phyloP scores from a whole-genome alignment of 2,888 invertebrate genomes.

The Neoscelio sp. region DNA sequence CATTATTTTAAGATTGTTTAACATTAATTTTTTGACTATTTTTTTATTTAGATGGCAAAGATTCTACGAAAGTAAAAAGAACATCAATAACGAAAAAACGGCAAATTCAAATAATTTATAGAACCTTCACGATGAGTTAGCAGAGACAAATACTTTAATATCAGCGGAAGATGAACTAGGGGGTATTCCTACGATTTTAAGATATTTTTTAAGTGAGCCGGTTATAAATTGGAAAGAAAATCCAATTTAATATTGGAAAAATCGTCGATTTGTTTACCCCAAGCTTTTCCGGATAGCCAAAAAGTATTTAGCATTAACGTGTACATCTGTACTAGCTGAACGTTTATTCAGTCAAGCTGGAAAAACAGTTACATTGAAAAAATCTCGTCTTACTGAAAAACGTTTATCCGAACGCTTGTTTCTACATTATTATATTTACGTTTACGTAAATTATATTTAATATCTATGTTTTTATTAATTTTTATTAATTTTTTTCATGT shows the following conservation, averaged over 20 bases:
- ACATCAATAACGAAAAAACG: no score
- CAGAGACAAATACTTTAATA: neutral
- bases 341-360: neutral
- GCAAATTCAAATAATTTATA: neutral
- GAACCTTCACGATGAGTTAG: neutral
- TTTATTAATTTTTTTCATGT: no score
- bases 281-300: neutral
- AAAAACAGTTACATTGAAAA: neutral
- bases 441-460: no score
- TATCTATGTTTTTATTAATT: no score
- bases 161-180: neutral
- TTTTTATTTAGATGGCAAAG: no score
- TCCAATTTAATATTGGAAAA: slow-evolving; percentile 7
- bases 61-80: no score
- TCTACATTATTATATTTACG: no score
- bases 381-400: neutral
- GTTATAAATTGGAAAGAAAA: neutral
- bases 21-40: no score
- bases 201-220: neutral
- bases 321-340: slow-evolving; percentile 15
- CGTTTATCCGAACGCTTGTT: neutral
- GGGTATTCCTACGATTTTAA: neutral
- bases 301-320: slow-evolving; percentile 7
- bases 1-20: no score
- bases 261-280: neutral